Base-by-base conservation (phyloP, 2,888 invertebrate genomes). In the Agrilus cyanescens region DNA sequence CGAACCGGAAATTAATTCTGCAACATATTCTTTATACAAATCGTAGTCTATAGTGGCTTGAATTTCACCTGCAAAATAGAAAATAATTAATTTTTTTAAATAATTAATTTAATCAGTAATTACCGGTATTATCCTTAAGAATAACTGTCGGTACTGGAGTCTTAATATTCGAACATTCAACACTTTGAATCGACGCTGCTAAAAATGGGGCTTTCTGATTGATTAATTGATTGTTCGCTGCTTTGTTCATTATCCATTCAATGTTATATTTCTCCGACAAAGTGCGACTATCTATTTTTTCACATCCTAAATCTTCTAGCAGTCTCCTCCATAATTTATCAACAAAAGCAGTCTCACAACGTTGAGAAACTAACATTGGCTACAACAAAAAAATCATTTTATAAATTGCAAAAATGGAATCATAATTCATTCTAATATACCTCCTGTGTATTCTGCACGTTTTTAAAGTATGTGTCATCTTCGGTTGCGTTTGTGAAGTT, bases 161-260 rank as follows among this genome's bases (percentile, higher is more conserved):
- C 42, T 56, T 54, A 4, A 40, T 38, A 12, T 41, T 46, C 2
- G 45, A 37, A 34, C 43, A 46, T 37, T 58, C 55, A 12, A 62
- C 45, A 43, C 46, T 57, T 39, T 59, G 46, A 36, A 64, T 50
- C 4, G 60, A 44, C 12, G 59, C 61, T 12, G 58, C 61, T 41
- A 64, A 49, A 53, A 62, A 63, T 5, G 64, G 63, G 2, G 56
- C 57, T 47, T 60, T 61, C 34, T 57, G 54, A 38, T 57, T 56
- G 8, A 53, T 50, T 20, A 59, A 46, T 42, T 55, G 50, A 36
- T 56, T 57, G 12, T 40, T 41, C 16, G 42, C 44, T 1, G 56
- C 56, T 32, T 53, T 53, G 16, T 47, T 48, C 49, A 61, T 60
- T 32, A 61, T 58, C 62, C 62, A 62, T 5, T 52, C 50, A 37